These are phyloP conservation scores for Bufotes viridis DNA, from an alignment of 2,797 vertebrate genomes.

Conservation along the genomic window DNA sequence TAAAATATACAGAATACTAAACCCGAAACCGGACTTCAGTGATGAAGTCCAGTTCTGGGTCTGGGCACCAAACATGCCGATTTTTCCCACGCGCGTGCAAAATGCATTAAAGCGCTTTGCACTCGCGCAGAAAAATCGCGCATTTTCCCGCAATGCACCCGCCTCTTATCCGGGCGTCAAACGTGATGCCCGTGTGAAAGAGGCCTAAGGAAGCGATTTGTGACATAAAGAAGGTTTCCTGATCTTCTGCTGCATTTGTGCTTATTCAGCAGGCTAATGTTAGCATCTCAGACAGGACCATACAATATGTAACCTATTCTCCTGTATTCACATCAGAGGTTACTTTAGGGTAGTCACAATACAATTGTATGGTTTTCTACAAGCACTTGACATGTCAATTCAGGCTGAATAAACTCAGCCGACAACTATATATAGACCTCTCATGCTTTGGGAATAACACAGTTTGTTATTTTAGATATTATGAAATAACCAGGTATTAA, in stretches of 20 bases:
- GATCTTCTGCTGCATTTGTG: neutral
- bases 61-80: no score
- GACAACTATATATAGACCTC: neutral
- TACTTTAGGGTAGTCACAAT: neutral
- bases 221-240: neutral
- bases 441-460: constrained; percentile 7
- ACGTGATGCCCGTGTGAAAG: no score
- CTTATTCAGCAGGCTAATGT: neutral
- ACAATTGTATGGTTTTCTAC: neutral
- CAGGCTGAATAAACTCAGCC: neutral
- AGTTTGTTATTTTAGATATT: neutral
- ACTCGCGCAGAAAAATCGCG: no score
- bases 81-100: no score
- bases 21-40: no score
- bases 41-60: no score
- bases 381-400: neutral
- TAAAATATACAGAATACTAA: no score
- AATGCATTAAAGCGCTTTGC: no score
- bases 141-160: no score
- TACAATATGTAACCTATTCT: neutral
- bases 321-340: neutral
- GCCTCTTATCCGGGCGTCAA: no score
- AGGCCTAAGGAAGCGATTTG: neutral
- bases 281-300: neutral
- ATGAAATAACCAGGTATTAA: constrained; percentile 4